phyloP scores from a whole-genome alignment of 2,113 vertebrate species.

The Sinocyclocheilus maitianheensis region DNA sequence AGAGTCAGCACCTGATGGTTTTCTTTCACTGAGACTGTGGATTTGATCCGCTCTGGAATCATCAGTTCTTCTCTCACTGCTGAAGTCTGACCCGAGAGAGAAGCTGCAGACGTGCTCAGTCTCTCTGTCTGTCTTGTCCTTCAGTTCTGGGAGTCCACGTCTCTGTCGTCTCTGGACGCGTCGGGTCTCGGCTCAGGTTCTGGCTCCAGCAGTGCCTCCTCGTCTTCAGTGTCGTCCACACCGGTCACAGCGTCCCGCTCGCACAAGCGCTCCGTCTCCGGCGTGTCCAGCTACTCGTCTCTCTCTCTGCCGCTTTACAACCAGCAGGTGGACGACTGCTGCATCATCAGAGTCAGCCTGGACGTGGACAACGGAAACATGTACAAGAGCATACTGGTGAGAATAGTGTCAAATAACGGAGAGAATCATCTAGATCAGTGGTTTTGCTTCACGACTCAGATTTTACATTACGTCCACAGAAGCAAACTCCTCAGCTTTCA shows the following conservation, averaged over 20 bases:
- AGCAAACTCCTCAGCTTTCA: too few relatives aligned
- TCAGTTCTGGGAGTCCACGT: slow-evolving; percentile 98
- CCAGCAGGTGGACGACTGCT: too few relatives aligned
- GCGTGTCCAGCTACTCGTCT: too few relatives aligned
- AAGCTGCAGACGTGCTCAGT: not conserved
- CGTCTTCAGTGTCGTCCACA: slow-evolving; percentile 91
- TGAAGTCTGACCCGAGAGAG: not conserved
- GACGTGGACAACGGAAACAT: too few relatives aligned
- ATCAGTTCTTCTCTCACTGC: not conserved
- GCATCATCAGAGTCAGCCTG: too few relatives aligned
- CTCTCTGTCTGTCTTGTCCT: slow-evolving; percentile 7
- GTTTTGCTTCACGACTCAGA: too few relatives aligned
- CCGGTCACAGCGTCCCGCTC: slow-evolving; percentile 86
- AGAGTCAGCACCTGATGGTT: not conserved
- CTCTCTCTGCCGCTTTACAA: too few relatives aligned
- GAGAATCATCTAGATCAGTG: too few relatives aligned
- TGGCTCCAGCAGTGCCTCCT: slow-evolving; percentile 90
- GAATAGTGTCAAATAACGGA: too few relatives aligned
- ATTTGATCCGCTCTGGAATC: not conserved
- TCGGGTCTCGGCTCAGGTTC: slow-evolving; percentile 88
- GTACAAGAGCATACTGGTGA: too few relatives aligned
- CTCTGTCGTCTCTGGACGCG: slow-evolving; percentile 92
- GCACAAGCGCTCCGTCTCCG: slow-evolving; percentile 78
- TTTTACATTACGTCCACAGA: too few relatives aligned
- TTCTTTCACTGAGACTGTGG: not conserved